These are phyloP conservation scores for Epistrophella euchroma DNA, from an alignment of 2,888 invertebrate species.

Conservation along the genomic window DNA sequence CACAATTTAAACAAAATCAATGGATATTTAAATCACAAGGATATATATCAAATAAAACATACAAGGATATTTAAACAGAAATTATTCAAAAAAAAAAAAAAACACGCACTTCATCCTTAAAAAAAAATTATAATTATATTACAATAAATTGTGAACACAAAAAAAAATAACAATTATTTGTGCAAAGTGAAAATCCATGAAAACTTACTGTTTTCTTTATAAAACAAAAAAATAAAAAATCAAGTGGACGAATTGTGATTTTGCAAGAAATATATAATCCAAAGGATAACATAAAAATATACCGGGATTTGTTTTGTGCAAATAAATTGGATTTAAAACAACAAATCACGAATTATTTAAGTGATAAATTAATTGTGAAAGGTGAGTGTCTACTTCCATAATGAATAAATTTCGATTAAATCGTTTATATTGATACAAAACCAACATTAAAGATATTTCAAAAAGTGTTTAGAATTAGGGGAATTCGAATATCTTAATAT, in stretches of 20 bases:
- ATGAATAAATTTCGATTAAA: background rate
- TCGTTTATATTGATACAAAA: background rate
- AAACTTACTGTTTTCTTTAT: background rate
- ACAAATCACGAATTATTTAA: constrained; percentile 41
- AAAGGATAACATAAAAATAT: constrained; percentile 59
- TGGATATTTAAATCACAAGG: constrained; percentile 67
- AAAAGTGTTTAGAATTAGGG: too few relatives aligned
- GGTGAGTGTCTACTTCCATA: constrained; percentile 66
- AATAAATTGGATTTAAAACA: constrained; percentile 55
- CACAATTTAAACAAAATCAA: constrained; percentile 45
- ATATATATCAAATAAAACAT: constrained; percentile 17
- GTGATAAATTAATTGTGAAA: constrained; percentile 69
- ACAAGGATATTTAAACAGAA: constrained; percentile 27
- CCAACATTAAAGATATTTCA: background rate
- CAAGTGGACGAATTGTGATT: constrained; percentile 24
- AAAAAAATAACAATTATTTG: background rate
- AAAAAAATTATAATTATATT: background rate
- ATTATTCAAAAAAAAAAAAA: too few relatives aligned
- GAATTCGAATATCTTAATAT: too few relatives aligned
- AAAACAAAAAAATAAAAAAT: background rate
- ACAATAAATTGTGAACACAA: constrained; percentile 20
- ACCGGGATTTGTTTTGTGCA: constrained; percentile 55
- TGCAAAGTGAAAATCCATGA: constrained; percentile 1
- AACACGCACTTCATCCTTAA: too few relatives aligned
- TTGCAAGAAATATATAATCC: constrained; percentile 24